These are phyloP conservation scores for Drosophila sordidapex DNA, from an alignment of 2,888 invertebrate species.

Conservation along the genomic window DNA sequence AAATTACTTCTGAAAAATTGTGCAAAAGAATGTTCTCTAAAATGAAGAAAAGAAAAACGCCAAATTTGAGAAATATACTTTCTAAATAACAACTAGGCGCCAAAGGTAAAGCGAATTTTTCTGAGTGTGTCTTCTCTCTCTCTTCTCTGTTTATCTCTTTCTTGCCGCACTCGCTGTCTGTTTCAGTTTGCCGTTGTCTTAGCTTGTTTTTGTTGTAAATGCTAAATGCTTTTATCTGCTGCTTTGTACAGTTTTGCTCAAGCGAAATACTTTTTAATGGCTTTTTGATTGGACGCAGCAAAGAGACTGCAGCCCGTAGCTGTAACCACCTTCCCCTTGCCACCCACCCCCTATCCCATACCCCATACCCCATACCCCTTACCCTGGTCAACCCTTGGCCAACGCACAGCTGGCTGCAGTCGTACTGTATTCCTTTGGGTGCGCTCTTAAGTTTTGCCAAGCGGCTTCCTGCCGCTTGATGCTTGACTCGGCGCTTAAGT, in stretches of 20 bases:
- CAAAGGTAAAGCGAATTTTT: background rate
- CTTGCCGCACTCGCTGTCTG: background rate
- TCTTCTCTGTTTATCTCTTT: constrained; percentile 6
- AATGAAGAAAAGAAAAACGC: background rate
- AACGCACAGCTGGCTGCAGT: background rate
- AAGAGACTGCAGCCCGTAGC: constrained; percentile 45
- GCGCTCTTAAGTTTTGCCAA: constrained; percentile 61
- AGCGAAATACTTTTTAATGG: constrained; percentile 84
- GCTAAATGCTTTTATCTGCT: constrained; percentile 65
- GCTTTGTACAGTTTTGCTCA: constrained; percentile 81
- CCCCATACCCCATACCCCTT: background rate
- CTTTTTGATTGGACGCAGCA: constrained; percentile 83
- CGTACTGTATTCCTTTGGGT: constrained; percentile 34
- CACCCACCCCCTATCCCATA: too few relatives aligned
- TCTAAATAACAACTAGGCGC: background rate
- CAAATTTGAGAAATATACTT: background rate
- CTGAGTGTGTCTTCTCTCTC: background rate
- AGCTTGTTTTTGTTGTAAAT: constrained; percentile 12
- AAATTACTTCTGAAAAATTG: background rate
- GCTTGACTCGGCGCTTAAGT: constrained; percentile 76
- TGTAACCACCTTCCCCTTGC: too few relatives aligned
- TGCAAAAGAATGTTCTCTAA: background rate
- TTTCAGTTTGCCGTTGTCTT: constrained; percentile 10
- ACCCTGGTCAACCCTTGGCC: background rate
- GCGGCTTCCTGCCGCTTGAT: constrained; percentile 71